phyloP scores from a whole-genome alignment of 2,113 vertebrate species.

The Agelaius tricolor region DNA sequence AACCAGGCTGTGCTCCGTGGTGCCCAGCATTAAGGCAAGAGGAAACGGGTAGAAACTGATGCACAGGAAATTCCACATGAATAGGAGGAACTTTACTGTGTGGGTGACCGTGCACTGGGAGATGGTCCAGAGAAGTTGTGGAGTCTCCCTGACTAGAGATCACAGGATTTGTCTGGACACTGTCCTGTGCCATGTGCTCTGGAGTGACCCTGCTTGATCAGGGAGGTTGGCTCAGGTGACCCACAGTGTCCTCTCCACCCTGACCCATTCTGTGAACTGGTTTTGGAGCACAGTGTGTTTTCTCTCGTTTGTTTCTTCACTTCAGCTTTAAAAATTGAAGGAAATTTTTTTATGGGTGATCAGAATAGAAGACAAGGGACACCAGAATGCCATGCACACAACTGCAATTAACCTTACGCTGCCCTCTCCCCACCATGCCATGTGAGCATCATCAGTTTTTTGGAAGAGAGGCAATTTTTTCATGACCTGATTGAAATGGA shows the following conservation, averaged over 20 bases:
- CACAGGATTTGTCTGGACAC: background rate
- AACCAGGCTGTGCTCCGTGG: background rate
- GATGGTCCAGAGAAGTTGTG: background rate
- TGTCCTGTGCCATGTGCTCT: background rate
- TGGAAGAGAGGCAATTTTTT: background rate
- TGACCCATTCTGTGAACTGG: background rate
- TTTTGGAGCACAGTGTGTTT: background rate
- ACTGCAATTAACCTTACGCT: accelerated
- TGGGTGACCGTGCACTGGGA: background rate
- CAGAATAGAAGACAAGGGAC: background rate
- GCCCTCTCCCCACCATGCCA: accelerated
- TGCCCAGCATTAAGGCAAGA: too few species aligned
- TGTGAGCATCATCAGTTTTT: accelerated
- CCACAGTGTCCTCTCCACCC: background rate
- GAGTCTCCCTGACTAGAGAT: background rate
- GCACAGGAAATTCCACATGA: background rate
- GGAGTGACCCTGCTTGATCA: background rate
- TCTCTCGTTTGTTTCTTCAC: background rate
- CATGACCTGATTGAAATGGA: background rate
- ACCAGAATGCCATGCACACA: accelerated
- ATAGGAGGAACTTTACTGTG: background rate
- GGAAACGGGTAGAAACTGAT: background rate
- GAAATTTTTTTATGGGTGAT: accelerated
- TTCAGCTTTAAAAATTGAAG: background rate
- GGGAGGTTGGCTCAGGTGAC: background rate